Base-by-base conservation (phyloP, 30 jellyfish, hydroid and myxozoan species). In the Nemopilema nomurai region DNA sequence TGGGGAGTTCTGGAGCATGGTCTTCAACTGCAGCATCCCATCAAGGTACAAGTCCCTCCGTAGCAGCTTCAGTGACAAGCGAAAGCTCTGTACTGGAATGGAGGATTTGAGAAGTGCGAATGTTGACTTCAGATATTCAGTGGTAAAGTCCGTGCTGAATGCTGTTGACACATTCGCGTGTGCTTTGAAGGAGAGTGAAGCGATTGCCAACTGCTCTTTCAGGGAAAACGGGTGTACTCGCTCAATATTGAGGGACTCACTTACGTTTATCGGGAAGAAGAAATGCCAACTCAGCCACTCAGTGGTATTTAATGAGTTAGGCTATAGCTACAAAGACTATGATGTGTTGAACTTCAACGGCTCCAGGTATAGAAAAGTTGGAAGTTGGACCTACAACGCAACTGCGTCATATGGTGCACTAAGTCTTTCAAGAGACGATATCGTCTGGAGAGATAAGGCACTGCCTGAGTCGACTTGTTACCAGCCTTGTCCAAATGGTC, bases 1-100 rank as follows among this genome's bases (percentile, higher is more conserved):
- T 71, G 62, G 84, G 20, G 90, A 80, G 67, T 89, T 80, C 69
- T 89, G 97, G 97, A 79, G 84, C 24, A 70, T 79, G 62, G 78
- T 69, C 22, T 89, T 89, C 75, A 66, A 81, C 64, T 89, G 92
- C 63, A 71, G 85, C 63, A 26, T 84, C 1, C 71, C 71, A 28
- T 31, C 13, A 1, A 31, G 51, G 8, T 73, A 31, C 13, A 49
- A 51, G 69, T 33, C 51, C 1, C 69, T 73, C 13, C 3, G 51
- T 31, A 20, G 86, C 83, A 73, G 27, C 26, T 52, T 17, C 32
- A 21, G 63, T 22, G 87, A 62, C 26, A 74, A 41, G n/a, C 79
- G 85, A 67, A 64, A 49, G 13, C 67, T 6, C 19, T 86, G 95
- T 31, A 24, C 52, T 21, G 89, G 89, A 17, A 30, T 76, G 49